Evolutionary conservation across 1,140 invertebrate genomes (phyloP), one percentile per base, ranked within the genome.

Genomic region (Microvelia longipes): DNA sequence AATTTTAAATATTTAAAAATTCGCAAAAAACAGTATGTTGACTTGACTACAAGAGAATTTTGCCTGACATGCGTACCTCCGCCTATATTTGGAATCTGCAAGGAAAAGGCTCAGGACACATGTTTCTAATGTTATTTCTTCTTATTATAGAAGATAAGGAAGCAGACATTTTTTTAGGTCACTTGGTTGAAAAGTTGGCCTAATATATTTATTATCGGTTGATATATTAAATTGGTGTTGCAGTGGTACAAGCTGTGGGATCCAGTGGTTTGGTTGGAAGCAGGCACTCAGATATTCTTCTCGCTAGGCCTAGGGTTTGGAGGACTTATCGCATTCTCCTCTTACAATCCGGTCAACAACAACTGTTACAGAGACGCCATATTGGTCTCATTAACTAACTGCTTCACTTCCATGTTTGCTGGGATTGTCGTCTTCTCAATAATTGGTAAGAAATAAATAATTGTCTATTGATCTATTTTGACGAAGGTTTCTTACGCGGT

Each of bases 401-500:
- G 94, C 76, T 87, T 90, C 70, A 98, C 97, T 0, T 98, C 95
- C 13, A 90, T 99, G 86, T 98, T 98, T 78, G 96, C 96, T 69
- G 96, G 95, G 0, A 92, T 98, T 69, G 96, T 98, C 1, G 94
- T 98, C 15, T 99, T 99, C 77, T 94, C 94, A 0, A 92, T 98
- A 24, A 93, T 99, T 70, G 97, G 96, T 86, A 66, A 13, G 11
- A 60, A 60, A 60, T 60, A 11, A 11, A 60, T 60, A 60, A 60
- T 19, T 60, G 19, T n/a, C n/a, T n/a, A n/a, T n/a, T n/a, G n/a
- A n/a, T n/a, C n/a, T n/a, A n/a, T n/a, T n/a, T n/a, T n/a, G n/a
- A n/a, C n/a, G n/a, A n/a, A n/a, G 14, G 15, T 67, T 28, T 11
- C n/a, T 61, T n/a, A 61, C 13, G 50, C 13, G 50, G 13, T 61